phyloP scores from a whole-genome alignment of 2,113 vertebrate genomes.

The Hystrix cristata region DNA sequence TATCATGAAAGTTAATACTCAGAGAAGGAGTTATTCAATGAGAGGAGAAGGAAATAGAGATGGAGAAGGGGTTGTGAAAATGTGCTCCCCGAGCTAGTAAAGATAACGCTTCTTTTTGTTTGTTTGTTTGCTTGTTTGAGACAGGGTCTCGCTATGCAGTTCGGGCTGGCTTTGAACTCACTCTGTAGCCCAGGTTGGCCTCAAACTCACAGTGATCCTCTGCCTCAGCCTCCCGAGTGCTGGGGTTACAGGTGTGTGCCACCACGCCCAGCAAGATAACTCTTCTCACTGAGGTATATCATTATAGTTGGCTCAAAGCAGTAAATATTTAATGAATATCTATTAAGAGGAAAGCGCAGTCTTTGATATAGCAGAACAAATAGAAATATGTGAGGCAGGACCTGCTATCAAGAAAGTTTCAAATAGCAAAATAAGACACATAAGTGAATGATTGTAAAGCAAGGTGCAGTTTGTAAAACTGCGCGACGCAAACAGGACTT shows the following conservation, averaged over 20 bases:
- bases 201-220: no score
- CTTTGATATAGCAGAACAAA: not conserved
- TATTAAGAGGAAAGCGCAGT: not conserved
- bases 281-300: not conserved
- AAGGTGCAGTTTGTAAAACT: not conserved
- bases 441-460: not conserved
- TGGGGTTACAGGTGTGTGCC: no score
- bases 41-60: not conserved
- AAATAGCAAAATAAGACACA: not conserved
- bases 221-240: no score
- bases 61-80: not conserved
- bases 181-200: no score
- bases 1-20: not conserved
- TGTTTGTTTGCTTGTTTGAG: no score
- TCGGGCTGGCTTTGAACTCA: no score
- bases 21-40: not conserved
- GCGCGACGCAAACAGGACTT: not conserved
- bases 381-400: not conserved
- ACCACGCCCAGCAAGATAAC: no score
- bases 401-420: not conserved
- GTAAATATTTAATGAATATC: not conserved
- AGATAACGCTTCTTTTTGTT: no score
- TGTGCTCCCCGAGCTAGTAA: not conserved
- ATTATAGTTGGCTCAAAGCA: not conserved
- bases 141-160: no score